Evolutionary conservation across 2,888 invertebrate genomes (phyloP).

Genomic region (Melolontha melolontha): DNA sequence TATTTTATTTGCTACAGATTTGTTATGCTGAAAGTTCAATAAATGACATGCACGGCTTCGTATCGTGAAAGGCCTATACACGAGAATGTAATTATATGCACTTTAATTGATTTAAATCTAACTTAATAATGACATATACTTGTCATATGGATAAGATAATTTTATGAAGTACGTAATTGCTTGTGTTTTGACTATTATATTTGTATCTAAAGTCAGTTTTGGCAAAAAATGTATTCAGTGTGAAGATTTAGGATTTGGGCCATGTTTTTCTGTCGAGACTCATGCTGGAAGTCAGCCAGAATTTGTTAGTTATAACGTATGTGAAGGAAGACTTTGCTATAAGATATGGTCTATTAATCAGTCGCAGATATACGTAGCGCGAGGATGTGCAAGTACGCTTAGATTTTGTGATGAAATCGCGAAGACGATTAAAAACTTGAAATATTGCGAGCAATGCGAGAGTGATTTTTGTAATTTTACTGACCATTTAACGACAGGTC

Average conservation of each 20-base stretch:
- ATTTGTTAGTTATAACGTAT: neutral
- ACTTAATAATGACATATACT: too few species aligned
- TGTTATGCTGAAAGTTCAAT: too few species aligned
- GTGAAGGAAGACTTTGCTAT: neutral
- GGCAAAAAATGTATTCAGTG: neutral
- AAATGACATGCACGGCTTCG: too few species aligned
- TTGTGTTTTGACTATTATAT: too few species aligned
- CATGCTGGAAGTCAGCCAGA: neutral
- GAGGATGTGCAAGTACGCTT: neutral
- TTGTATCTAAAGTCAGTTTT: neutral
- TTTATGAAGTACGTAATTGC: too few species aligned
- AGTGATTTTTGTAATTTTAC: constrained; percentile 10
- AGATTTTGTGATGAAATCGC: neutral
- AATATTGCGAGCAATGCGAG: neutral
- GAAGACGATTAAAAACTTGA: neutral
- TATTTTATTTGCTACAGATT: too few species aligned
- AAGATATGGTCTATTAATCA: neutral
- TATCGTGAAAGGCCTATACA: too few species aligned
- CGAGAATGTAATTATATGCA: too few species aligned
- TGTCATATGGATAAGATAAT: too few species aligned
- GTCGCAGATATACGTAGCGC: neutral
- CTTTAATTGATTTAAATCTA: too few species aligned
- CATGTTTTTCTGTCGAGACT: neutral
- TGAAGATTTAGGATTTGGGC: neutral
- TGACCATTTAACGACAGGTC: too few species aligned